phyloP scores from a whole-genome alignment of 1,140 invertebrate species.

The Euwallacea similis region DNA sequence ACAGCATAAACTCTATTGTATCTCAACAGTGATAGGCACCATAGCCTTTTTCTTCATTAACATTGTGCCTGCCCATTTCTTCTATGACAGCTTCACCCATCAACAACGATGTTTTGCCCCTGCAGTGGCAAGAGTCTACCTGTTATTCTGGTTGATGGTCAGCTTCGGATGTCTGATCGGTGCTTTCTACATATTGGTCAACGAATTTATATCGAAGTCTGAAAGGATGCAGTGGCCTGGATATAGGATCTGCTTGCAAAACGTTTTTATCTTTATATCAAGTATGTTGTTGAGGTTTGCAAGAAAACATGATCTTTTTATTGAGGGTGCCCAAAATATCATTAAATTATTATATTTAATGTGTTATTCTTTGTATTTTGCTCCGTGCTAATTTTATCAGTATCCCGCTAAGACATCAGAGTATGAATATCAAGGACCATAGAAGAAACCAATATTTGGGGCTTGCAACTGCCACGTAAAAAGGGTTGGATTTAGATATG shows the following conservation, averaged over 20 bases:
- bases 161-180: constrained; percentile 42
- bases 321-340: neutral
- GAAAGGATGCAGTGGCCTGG: constrained; percentile 38
- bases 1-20: constrained; percentile 29
- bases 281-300: constrained; percentile 41
- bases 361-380: too few relatives aligned
- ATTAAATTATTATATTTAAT: too few relatives aligned
- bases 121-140: constrained; percentile 25
- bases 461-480: too few relatives aligned
- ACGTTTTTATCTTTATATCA: constrained; percentile 38
- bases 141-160: constrained; percentile 38
- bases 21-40: constrained; percentile 39
- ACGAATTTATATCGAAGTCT: constrained; percentile 39
- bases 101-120: constrained; percentile 28
- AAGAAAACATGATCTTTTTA: constrained; percentile 36
- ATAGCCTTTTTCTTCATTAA: constrained; percentile 40
- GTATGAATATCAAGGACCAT: too few relatives aligned
- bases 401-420: too few relatives aligned
- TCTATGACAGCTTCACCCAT: constrained; percentile 30
- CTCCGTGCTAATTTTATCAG: too few relatives aligned
- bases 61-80: constrained; percentile 32
- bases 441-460: too few relatives aligned
- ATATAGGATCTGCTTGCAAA: constrained; percentile 41
- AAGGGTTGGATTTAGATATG: too few relatives aligned
- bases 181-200: constrained; percentile 38